These are phyloP conservation scores for Atherinosoma microstoma DNA, from an alignment of 2,797 vertebrate genomes.

Conservation along the genomic window DNA sequence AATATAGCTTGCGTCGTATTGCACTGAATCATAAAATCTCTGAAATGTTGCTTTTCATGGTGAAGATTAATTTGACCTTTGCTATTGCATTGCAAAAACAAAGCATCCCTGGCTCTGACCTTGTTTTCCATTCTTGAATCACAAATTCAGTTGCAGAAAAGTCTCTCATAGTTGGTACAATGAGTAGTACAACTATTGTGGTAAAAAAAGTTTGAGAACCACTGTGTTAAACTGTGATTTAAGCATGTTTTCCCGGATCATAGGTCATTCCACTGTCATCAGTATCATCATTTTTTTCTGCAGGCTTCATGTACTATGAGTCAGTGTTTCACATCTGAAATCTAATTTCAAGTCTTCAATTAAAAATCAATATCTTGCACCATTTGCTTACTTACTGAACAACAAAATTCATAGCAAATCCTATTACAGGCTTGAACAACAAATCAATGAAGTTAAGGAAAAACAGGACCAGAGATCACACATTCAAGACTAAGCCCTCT, in stretches of 20 bases:
- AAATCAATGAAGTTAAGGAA: constrained; percentile 69
- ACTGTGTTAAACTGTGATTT: constrained; percentile 15
- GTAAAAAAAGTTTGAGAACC: too few species aligned
- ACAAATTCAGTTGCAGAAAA: not conserved
- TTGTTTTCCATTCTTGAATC: not conserved
- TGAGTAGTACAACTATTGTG: too few species aligned
- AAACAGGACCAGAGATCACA: constrained; percentile 48
- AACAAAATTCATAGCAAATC: constrained; percentile 75
- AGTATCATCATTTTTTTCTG: constrained; percentile 28
- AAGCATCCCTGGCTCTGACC: not conserved
- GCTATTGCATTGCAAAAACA: not conserved
- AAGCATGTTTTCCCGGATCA: constrained; percentile 22
- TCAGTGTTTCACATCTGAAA: constrained; percentile 61
- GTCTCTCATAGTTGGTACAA: not conserved
- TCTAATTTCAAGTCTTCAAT: constrained; percentile 73
- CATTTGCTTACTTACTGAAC: constrained; percentile 69
- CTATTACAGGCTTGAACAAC: constrained; percentile 64
- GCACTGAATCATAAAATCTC: not conserved
- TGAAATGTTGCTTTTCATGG: not conserved
- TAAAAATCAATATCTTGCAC: constrained; percentile 75
- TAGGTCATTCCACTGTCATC: constrained; percentile 10
- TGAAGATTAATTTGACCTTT: not conserved
- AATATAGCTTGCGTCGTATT: not conserved
- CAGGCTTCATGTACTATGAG: constrained; percentile 29
- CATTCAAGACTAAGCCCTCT: constrained; percentile 14